phyloP scores from a whole-genome alignment of 2,113 vertebrate genomes.

The Microtus montanus region DNA sequence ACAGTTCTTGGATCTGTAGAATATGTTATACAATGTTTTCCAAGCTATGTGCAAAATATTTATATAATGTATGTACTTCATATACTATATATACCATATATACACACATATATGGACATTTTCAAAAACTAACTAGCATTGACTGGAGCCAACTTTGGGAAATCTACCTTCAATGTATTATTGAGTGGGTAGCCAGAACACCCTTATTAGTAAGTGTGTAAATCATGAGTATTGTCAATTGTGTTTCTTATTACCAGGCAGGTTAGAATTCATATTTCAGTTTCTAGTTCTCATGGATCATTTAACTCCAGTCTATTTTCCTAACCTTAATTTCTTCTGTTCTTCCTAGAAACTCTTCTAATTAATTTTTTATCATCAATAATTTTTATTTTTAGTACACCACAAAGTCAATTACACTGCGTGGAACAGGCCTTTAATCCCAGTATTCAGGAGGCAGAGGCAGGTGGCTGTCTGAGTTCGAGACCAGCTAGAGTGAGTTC shows the following conservation, averaged over 20 bases:
- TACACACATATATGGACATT: background rate
- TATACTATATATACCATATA: background rate
- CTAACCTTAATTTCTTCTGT: background rate
- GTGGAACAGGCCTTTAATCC: background rate
- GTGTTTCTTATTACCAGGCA: background rate
- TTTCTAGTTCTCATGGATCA: background rate
- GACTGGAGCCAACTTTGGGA: background rate
- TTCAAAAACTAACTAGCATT: background rate
- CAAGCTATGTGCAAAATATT: background rate
- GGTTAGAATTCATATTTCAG: background rate
- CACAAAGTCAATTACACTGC: background rate
- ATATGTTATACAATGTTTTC: background rate
- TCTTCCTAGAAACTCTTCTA: background rate
- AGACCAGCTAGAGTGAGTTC: background rate
- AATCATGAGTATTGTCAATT: background rate
- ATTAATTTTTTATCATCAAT: background rate
- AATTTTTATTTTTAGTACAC: background rate
- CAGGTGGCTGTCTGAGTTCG: background rate
- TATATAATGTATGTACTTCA: background rate
- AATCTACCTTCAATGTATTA: background rate
- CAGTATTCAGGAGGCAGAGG: background rate
- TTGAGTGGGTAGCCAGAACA: background rate
- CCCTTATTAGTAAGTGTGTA: background rate
- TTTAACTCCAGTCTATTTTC: background rate
- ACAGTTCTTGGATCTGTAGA: background rate